Percentiles rank a stretch among this genome's conserved stretches.
phyloP scores from a whole-genome alignment of 2,888 invertebrate species.

The Drosophila suboccidentalis region DNA sequence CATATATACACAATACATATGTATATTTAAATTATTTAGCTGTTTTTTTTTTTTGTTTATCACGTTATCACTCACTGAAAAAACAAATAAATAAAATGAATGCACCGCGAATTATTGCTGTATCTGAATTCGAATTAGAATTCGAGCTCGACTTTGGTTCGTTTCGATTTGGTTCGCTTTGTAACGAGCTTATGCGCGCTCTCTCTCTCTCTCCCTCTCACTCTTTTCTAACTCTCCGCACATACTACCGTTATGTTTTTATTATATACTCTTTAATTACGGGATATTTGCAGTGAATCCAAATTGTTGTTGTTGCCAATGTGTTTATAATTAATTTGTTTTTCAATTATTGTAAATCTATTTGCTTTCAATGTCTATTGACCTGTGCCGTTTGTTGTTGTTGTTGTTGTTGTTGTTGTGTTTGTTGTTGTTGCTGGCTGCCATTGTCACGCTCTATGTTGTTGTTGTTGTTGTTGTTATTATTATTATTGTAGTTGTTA shows the following conservation, averaged over 20 bases:
- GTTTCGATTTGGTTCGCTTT: constrained; percentile 22
- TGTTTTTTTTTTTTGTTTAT: constrained; percentile 5
- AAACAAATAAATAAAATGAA: constrained; percentile 2
- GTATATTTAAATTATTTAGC: not conserved
- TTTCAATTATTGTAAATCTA: constrained; percentile 36
- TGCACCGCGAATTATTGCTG: not conserved
- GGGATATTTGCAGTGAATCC: constrained; percentile 33
- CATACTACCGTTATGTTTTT: constrained; percentile 19
- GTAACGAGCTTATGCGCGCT: constrained; percentile 9
- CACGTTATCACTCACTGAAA: constrained; percentile 10
- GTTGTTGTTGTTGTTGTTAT: constrained; percentile 46
- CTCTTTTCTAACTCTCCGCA: constrained; percentile 2
- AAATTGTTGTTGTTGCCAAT: constrained; percentile 34
- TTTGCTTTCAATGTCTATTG: constrained; percentile 40
- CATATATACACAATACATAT: not conserved
- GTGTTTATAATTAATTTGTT: constrained; percentile 19
- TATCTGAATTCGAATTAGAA: not conserved
- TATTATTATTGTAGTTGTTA: constrained; percentile 40
- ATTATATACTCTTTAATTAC: constrained; percentile 35
- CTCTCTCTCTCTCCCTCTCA: constrained; percentile 6
- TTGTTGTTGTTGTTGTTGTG: too few relatives aligned
- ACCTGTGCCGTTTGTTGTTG: constrained; percentile 44
- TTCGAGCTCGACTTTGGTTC: not conserved
- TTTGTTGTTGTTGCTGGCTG: not conserved
- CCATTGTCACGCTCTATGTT: constrained; percentile 15